A percentile compares a stretch with the other conserved stretches of the same genome.
phyloP scores from a whole-genome alignment of 2,797 vertebrate genomes.

The Apogon hyalosoma region DNA sequence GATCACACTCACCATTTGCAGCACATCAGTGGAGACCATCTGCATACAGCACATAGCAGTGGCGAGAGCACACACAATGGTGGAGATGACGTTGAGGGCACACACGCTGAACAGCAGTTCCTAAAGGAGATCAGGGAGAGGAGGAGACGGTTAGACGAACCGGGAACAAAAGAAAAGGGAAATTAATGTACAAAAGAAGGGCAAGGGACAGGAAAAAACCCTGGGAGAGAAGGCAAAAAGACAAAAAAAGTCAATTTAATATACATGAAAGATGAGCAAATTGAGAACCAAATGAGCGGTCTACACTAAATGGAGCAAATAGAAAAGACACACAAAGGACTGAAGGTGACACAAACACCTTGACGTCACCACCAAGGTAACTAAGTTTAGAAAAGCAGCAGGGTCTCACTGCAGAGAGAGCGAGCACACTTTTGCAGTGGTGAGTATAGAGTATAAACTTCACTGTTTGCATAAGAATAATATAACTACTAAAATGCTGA shows the following conservation, averaged over 20 bases:
- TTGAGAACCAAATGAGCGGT: background rate
- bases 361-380: slow-evolving; percentile 29
- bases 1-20: slow-evolving; percentile 94
- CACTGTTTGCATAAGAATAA: background rate
- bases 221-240: slow-evolving; percentile 9
- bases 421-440: slow-evolving; percentile 6
- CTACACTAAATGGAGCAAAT: slow-evolving; percentile 2
- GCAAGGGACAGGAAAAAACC: slow-evolving; percentile 3
- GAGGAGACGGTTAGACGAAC: slow-evolving; percentile 51
- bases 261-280: slow-evolving; percentile 1
- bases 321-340: slow-evolving; percentile 2
- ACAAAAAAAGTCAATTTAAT: background rate
- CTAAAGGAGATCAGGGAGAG: slow-evolving; percentile 76
- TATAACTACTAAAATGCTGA: too few relatives aligned
- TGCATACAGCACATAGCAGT: slow-evolving; percentile 99
- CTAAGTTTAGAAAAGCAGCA: slow-evolving; percentile 25
- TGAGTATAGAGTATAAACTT: background rate
- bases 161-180: slow-evolving; percentile 36
- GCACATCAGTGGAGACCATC: slow-evolving; percentile 96
- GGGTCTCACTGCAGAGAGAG: slow-evolving; percentile 22
- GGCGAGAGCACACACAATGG: slow-evolving; percentile 96
- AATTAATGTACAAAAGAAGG: slow-evolving; percentile 11
- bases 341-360: slow-evolving; percentile 33
- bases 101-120: slow-evolving; percentile 98
- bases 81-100: slow-evolving; percentile 97